Evolutionary conservation across 2,113 vertebrate species (phyloP).

Genomic region (Elgaria multicarinata): DNA sequence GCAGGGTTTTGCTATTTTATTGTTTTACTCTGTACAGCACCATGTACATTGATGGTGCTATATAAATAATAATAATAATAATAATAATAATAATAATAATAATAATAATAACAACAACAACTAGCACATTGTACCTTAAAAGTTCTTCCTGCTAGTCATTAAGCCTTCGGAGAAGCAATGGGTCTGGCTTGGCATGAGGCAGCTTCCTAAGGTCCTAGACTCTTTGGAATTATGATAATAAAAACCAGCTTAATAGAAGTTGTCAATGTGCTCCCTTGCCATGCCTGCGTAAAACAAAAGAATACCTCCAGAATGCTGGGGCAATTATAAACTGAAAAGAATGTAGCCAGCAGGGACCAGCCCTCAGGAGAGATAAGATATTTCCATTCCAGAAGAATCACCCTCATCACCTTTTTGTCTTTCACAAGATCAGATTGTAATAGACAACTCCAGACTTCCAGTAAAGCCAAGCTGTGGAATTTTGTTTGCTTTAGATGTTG

Average conservation of each 20-base stretch:
- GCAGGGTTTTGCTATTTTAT: too few species aligned
- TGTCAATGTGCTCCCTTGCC: too few species aligned
- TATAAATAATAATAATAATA: too few species aligned
- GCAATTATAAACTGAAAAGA: neutral
- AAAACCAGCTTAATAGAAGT: neutral
- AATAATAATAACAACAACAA: too few species aligned
- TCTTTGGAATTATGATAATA: neutral
- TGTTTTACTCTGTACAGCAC: too few species aligned
- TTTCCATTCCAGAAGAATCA: neutral
- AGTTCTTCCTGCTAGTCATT: too few species aligned
- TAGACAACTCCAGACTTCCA: slow-evolving; percentile 1
- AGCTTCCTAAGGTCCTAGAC: neutral
- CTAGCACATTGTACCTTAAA: too few species aligned
- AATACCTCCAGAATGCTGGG: neutral
- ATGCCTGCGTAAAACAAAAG: neutral
- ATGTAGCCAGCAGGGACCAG: rapidly evolving
- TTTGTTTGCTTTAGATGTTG: slow-evolving; percentile 46
- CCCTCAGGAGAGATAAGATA: neutral
- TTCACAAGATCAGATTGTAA: slow-evolving; percentile 19
- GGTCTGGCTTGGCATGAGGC: neutral
- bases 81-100: too few species aligned
- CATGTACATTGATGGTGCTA: too few species aligned
- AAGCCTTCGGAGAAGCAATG: too few species aligned
- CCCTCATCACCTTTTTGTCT: neutral
- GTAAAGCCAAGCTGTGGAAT: slow-evolving; percentile 1